phyloP scores from a whole-genome alignment of 1,140 invertebrate genomes.

The Drosophila virilis region DNA sequence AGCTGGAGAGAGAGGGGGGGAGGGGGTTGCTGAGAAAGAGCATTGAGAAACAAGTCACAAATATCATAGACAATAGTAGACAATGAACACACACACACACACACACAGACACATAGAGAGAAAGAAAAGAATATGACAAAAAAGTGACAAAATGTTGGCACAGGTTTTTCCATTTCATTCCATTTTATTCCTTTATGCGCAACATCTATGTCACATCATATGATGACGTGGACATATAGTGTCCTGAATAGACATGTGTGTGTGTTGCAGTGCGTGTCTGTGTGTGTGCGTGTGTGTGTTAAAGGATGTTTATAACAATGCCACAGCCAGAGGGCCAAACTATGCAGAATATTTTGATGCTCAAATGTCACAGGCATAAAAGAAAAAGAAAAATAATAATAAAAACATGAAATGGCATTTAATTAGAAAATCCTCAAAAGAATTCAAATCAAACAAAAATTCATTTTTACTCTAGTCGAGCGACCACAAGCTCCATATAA shows the following conservation, averaged over 20 bases:
- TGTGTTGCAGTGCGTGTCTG: not conserved
- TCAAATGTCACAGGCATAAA: conserved; percentile 29
- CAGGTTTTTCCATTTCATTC: conserved; percentile 36
- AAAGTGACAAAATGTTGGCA: conserved; percentile 53
- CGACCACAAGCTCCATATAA: not conserved
- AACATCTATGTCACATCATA: conserved; percentile 36
- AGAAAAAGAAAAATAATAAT: not conserved
- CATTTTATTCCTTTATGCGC: conserved; percentile 28
- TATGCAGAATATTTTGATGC: conserved; percentile 43
- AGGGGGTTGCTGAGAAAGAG: not conserved
- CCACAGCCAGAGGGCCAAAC: conserved; percentile 24
- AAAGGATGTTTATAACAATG: conserved; percentile 35
- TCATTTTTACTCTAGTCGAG: conserved; percentile 24
- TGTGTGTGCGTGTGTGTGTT: conserved; percentile 3
- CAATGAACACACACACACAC: conserved; percentile 25
- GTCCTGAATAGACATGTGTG: conserved; percentile 21
- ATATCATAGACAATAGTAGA: conserved; percentile 34
- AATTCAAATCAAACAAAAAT: conserved; percentile 14
- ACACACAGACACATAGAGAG: not conserved
- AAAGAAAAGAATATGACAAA: conserved; percentile 29
- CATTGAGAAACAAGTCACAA: conserved; percentile 42
- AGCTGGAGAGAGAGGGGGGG: not conserved
- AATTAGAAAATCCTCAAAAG: conserved; percentile 45
- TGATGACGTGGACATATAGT: conserved; percentile 39
- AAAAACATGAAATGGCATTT: conserved; percentile 47